Evolutionary conservation across 2,113 vertebrate species (phyloP).

Genomic region (Ranitomeya variabilis): DNA sequence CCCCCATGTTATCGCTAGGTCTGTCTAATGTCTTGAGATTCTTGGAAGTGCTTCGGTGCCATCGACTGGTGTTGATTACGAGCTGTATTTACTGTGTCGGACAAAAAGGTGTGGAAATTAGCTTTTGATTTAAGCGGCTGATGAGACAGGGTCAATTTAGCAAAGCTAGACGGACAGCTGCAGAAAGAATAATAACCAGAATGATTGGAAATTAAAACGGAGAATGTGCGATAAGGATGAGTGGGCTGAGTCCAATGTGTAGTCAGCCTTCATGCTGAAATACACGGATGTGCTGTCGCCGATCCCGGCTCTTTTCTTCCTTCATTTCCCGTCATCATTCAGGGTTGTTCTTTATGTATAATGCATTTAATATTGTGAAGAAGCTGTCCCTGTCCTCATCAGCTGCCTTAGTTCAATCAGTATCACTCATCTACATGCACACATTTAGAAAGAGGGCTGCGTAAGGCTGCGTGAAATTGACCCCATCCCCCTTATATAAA

Average conservation of each 20-base stretch:
- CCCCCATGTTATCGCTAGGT: not conserved
- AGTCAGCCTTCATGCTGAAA: constrained; percentile 30
- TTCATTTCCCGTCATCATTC: constrained; percentile 5
- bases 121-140: constrained; percentile 61
- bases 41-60: not conserved
- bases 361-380: constrained; percentile 33
- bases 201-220: constrained; percentile 40
- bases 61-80: constrained; percentile 18
- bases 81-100: constrained; percentile 34
- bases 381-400: not conserved
- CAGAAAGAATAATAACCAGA: constrained; percentile 53
- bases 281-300: not conserved
- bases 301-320: not conserved
- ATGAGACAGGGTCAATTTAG: constrained; percentile 51
- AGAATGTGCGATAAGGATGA: constrained; percentile 16
- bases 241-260: not conserved
- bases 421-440: constrained; percentile 29
- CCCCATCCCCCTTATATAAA: not conserved
- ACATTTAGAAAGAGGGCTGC: constrained; percentile 8
- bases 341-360: constrained; percentile 16
- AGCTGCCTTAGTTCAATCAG: not conserved
- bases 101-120: constrained; percentile 57
- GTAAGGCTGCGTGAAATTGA: constrained; percentile 3
- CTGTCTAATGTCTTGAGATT: not conserved
- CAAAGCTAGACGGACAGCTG: constrained; percentile 42